These are phyloP conservation scores for Eriosoma lanigerum DNA, from an alignment of 1,140 invertebrate genomes.

Conservation along the genomic window DNA sequence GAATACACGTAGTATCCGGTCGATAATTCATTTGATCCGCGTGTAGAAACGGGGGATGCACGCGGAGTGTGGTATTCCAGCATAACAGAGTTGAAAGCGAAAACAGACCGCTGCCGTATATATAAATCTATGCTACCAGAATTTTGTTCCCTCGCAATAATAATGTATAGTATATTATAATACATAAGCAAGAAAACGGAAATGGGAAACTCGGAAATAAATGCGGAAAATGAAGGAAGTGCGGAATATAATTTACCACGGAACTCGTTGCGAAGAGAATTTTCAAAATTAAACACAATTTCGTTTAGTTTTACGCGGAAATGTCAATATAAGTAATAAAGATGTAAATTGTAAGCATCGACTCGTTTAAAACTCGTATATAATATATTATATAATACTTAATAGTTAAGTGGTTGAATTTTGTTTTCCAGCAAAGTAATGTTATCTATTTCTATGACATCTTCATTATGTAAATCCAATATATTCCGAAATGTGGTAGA, in stretches of 20 bases:
- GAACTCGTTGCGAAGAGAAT: background rate
- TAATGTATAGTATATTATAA: background rate
- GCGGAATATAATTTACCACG: background rate
- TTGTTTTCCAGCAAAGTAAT: too few relatives aligned
- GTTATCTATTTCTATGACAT: too few relatives aligned
- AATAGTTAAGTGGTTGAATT: too few relatives aligned
- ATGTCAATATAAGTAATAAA: too few relatives aligned
- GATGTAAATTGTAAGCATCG: too few relatives aligned
- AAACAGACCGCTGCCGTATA: background rate
- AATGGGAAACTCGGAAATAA: background rate
- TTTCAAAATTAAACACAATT: background rate
- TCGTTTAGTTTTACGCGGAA: background rate
- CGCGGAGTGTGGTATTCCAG: background rate
- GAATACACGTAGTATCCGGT: conserved; percentile 21
- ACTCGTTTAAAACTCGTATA: too few relatives aligned
- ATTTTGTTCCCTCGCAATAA: background rate
- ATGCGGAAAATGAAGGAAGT: background rate
- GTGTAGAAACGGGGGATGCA: background rate
- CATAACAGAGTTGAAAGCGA: background rate
- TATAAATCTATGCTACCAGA: background rate
- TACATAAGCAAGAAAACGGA: background rate
- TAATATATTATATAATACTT: too few relatives aligned
- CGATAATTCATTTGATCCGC: conserved; percentile 29
- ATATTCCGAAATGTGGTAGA: too few relatives aligned
- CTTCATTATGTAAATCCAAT: too few relatives aligned